Evolutionary conservation across 2,888 invertebrate species (phyloP).

Genomic region (Rosalia funebris): DNA sequence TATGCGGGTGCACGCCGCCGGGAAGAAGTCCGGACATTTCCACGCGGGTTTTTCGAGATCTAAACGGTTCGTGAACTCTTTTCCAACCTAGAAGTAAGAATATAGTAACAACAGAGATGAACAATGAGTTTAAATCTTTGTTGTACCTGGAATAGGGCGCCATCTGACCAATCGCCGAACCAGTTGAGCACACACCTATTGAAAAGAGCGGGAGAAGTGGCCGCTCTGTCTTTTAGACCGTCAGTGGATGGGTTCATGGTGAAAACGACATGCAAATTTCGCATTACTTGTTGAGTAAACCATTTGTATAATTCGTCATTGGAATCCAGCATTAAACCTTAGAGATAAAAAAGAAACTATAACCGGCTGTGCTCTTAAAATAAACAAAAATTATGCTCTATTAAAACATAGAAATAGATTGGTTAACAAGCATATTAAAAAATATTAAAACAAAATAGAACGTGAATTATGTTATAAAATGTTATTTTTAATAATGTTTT

Average conservation of each 20-base stretch:
- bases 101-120: too few species aligned
- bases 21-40: conserved; percentile 90
- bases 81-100: conserved; percentile 74
- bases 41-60: conserved; percentile 92
- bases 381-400: too few species aligned
- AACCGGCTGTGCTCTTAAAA: too few species aligned
- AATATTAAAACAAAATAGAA: too few species aligned
- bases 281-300: conserved; percentile 99
- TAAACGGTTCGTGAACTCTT: conserved; percentile 94
- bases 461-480: too few species aligned
- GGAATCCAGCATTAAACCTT: conserved; percentile 93
- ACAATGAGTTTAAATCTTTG: too few species aligned
- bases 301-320: conserved; percentile 99
- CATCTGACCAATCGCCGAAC: conserved; percentile 99
- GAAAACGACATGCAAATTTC: conserved; percentile 98
- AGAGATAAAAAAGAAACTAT: conserved; percentile 25
- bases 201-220: conserved; percentile 98
- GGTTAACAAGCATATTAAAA: too few species aligned
- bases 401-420: too few species aligned
- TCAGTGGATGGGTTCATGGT: conserved; percentile 99
- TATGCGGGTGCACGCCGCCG: conserved; percentile 83
- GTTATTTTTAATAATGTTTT: too few species aligned
- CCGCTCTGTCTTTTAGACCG: conserved; percentile 97
- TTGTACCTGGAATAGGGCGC: conserved; percentile 88
- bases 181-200: conserved; percentile 99